Evolutionary conservation across 92 coral and sea anemone genomes (phyloP).

Genomic region (Palythoa grandiflora): DNA sequence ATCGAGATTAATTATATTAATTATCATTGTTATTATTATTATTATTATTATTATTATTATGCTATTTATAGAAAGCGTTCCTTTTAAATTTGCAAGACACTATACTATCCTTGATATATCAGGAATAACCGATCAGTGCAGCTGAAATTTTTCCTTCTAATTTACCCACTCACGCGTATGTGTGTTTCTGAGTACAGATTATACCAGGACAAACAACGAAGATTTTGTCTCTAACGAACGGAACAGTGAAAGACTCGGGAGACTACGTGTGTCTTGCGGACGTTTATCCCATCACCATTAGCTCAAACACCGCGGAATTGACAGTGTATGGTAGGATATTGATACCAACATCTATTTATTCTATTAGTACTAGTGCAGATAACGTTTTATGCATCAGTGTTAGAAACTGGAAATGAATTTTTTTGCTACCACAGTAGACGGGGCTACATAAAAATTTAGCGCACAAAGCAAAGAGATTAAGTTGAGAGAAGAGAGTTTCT

Average conservation of each 20-base stretch:
- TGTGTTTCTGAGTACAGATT: constrained; percentile 1
- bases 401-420: neutral
- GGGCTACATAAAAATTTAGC: too few species aligned
- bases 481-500: too few species aligned
- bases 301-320: constrained; percentile 57
- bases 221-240: constrained; percentile 49
- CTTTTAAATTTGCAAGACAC: too few species aligned
- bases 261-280: constrained; percentile 66
- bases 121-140: too few species aligned
- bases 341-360: too few species aligned
- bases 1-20: too few species aligned
- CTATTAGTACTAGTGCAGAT: neutral
- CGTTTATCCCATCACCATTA: constrained; percentile 41
- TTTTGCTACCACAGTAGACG: neutral
- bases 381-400: neutral
- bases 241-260: constrained; percentile 59
- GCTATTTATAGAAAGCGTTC: too few species aligned
- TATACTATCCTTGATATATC: too few species aligned
- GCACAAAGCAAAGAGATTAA: too few species aligned
- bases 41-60: too few species aligned
- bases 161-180: neutral
- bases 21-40: too few species aligned
- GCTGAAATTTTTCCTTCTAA: too few species aligned
- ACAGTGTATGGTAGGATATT: neutral
- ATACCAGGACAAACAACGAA: constrained; percentile 50